A percentile compares a stretch with the other conserved stretches of the same genome.
These are phyloP conservation scores for Drosophila putrida DNA, from an alignment of 2,888 invertebrate species.

Conservation along the genomic window DNA sequence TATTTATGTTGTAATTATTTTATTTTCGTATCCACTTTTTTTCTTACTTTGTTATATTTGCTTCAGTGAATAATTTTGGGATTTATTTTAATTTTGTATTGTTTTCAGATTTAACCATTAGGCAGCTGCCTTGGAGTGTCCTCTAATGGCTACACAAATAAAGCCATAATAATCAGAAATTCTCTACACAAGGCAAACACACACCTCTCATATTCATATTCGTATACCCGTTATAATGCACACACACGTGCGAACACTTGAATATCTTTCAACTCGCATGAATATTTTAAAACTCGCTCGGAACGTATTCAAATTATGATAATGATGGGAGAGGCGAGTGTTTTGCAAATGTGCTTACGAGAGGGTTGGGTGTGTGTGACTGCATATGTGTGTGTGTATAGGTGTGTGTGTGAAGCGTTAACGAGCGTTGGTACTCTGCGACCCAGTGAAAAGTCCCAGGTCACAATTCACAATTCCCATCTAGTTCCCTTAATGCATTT, in stretches of 20 bases:
- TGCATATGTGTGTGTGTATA: neutral
- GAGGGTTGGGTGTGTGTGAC: constrained; percentile 21
- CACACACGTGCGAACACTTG: constrained; percentile 72
- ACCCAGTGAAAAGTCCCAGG: constrained; percentile 51
- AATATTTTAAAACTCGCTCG: constrained; percentile 74
- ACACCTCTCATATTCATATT: neutral
- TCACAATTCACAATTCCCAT: constrained; percentile 51
- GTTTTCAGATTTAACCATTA: constrained; percentile 30
- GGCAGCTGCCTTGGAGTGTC: constrained; percentile 5
- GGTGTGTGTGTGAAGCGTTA: constrained; percentile 42
- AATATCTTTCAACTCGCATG: constrained; percentile 68
- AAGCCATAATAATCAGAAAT: constrained; percentile 27
- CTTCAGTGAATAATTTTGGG: too few relatives aligned
- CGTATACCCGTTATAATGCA: constrained; percentile 33
- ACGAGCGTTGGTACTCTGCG: constrained; percentile 67
- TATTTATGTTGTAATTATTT: too few relatives aligned
- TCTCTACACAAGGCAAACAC: constrained; percentile 28
- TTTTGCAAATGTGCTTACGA: constrained; percentile 51
- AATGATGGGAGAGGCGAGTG: constrained; percentile 71
- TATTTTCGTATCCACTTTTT: too few relatives aligned
- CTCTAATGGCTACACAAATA: constrained; percentile 46
- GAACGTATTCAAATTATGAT: constrained; percentile 77
- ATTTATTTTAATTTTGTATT: neutral
- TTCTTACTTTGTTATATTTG: neutral
- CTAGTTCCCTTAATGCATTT: constrained; percentile 70